Percentiles rank a stretch among this genome's conserved stretches.
phyloP scores from a whole-genome alignment of 2,888 invertebrate species.

The Eupithecia exiguata region DNA sequence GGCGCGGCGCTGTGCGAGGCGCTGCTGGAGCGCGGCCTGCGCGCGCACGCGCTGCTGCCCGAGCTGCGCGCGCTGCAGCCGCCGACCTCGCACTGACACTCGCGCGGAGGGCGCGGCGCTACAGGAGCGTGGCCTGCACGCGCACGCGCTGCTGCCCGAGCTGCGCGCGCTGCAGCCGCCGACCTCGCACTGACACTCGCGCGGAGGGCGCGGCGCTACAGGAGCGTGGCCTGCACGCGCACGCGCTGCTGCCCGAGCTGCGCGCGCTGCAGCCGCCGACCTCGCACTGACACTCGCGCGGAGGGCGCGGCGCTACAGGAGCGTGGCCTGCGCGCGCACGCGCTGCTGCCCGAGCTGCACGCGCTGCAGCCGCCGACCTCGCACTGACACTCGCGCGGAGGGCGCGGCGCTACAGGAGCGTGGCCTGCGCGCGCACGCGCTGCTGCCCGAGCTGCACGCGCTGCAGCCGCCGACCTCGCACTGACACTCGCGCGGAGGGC shows the following conservation, averaged over 20 bases:
- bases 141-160: conserved; percentile 84
- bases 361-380: background rate
- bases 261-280: background rate
- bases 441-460: too few relatives aligned
- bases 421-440: too few relatives aligned
- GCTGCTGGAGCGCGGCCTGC: conserved; percentile 88
- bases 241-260: conserved; percentile 78
- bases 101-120: conserved; percentile 84
- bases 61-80: conserved; percentile 6
- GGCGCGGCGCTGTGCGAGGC: conserved; percentile 88
- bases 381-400: background rate
- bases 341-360: conserved; percentile 67
- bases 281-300: background rate
- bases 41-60: conserved; percentile 86
- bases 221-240: conserved; percentile 89
- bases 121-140: conserved; percentile 88
- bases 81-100: background rate
- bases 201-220: conserved; percentile 86
- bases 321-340: conserved; percentile 88
- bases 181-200: background rate
- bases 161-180: background rate
- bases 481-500: too few relatives aligned
- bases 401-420: too few relatives aligned
- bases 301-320: conserved; percentile 88
- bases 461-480: too few relatives aligned